Percentiles rank a stretch among this genome's conserved stretches.
These are phyloP conservation scores for Cerceris rybyensis DNA, from an alignment of 2,888 invertebrate species.

Conservation along the genomic window DNA sequence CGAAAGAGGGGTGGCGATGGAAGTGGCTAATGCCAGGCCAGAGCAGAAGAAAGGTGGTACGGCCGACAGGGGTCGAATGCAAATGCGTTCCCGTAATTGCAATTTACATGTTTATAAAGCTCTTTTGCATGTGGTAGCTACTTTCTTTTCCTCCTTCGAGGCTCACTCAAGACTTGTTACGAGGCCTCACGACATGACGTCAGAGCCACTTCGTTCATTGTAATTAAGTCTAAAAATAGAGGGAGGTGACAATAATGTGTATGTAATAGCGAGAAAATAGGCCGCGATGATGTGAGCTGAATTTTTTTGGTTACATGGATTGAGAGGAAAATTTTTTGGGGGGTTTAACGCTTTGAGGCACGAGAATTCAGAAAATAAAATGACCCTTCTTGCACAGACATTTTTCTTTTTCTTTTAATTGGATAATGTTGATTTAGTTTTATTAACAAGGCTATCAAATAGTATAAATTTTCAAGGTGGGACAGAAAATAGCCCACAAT, in stretches of 20 bases:
- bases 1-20: slow-evolving; percentile 4
- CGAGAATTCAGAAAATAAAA: no score
- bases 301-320: not conserved
- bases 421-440: no score
- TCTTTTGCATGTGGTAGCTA: slow-evolving; percentile 46
- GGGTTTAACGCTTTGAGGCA: no score
- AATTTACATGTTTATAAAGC: slow-evolving; percentile 61
- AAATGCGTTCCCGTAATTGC: slow-evolving; percentile 56
- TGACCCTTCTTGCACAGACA: no score
- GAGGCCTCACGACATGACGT: slow-evolving; percentile 23
- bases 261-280: slow-evolving; percentile 27
- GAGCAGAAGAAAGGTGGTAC: slow-evolving; percentile 31
- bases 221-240: slow-evolving; percentile 66
- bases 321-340: not conserved
- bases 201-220: slow-evolving; percentile 31
- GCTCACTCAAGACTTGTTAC: slow-evolving; percentile 32
- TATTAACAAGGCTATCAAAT: no score
- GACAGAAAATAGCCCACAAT: no score
- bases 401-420: no score
- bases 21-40: slow-evolving; percentile 20
- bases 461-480: no score
- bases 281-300: not conserved
- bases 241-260: slow-evolving; percentile 41
- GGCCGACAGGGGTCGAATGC: slow-evolving; percentile 47
- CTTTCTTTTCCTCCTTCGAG: slow-evolving; percentile 25